phyloP scores from a whole-genome alignment of 2,113 vertebrate genomes.

The Brienomyrus longianalis region DNA sequence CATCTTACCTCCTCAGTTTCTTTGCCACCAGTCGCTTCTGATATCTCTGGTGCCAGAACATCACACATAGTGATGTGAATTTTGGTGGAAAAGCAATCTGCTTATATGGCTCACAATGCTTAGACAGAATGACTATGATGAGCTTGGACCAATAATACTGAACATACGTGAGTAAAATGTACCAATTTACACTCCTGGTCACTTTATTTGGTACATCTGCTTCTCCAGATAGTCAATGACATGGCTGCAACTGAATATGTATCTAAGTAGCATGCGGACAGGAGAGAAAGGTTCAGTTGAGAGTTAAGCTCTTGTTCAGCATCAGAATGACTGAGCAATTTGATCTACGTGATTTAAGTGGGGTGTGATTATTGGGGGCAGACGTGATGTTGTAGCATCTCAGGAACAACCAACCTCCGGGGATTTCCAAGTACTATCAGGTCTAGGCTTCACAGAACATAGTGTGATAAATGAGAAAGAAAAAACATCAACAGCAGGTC shows the following conservation, averaged over 20 bases:
- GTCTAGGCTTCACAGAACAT: not conserved
- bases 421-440: not conserved
- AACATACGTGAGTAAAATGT: not conserved
- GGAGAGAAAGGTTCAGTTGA: not conserved
- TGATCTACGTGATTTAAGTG: not conserved
- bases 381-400: not conserved
- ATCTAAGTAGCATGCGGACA: not conserved
- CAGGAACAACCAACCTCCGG: not conserved
- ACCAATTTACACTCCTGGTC: not conserved
- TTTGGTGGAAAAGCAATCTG: not conserved
- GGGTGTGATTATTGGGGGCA: not conserved
- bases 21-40: not conserved
- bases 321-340: not conserved
- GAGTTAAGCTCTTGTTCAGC: not conserved
- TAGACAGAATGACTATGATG: not conserved
- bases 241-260: not conserved
- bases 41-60: not conserved
- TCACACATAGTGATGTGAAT: not conserved
- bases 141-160: not conserved
- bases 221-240: not conserved
- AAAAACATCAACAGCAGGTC: not conserved
- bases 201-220: not conserved
- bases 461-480: not conserved
- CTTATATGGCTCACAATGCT: not conserved
- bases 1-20: not conserved